Base-by-base conservation (phyloP, 2,888 invertebrate genomes). In the Parochlus steinenii region DNA sequence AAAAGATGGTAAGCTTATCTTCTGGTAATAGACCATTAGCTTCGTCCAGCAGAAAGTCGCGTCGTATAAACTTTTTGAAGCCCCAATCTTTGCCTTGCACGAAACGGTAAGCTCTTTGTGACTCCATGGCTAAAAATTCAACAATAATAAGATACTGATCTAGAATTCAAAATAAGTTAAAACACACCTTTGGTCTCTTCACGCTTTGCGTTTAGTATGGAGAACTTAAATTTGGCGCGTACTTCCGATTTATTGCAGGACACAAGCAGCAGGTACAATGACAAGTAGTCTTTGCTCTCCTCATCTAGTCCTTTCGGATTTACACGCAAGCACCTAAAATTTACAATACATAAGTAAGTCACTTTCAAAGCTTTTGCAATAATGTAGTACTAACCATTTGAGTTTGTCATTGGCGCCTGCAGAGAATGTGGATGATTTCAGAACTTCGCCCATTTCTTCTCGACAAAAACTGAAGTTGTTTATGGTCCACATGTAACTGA, bases 401-500 rank as follows among this genome's bases (percentile, higher is more conserved):
- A 98, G 72, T 72, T 98, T 98, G 67, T 98, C 97, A 69, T 93
- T 97, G 63, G 92, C 87, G 62, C 97, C 95, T 46, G 97, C 97
- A 47, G 93, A 97, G 67, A 99, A 98, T 50, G 97, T 95, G 53
- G 97, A 97, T 60, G 95, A 95, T 70, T 98, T 98, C 58, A 98
- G 72, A 49, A 97, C 97, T 71, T 99, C 98, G 51, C 98, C 98
- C 97, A 99, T 98, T 68, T 98, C 98, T 67, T 99, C 98, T 50
- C 97, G 83, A 69, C 98, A 98, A 69, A 98, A 99, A 70, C 95
- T 95, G 69, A 98, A 98, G 75, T 99, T 98, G 70, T 97, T 97
- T 70, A 98, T 98, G 61, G 98, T 98, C 98, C 98, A 98, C 90
- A 98, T 97, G 67, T 98, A 98, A 67, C 93, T 95, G 75, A 99